phyloP scores from a whole-genome alignment of 1,140 invertebrate genomes.

The Sarcophaga peregrina region DNA sequence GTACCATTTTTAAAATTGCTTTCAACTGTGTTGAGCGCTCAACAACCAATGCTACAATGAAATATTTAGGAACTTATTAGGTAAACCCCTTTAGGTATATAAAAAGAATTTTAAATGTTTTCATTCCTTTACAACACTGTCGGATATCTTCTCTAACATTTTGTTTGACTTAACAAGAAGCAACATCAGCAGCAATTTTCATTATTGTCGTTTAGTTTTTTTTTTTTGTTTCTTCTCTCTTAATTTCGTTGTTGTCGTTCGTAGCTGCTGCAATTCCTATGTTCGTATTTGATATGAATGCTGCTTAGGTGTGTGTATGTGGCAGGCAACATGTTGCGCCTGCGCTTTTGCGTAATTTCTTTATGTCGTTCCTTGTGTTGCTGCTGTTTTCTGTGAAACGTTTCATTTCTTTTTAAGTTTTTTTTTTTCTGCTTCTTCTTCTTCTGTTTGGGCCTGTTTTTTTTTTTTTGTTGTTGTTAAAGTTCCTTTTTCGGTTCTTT shows the following conservation, averaged over 20 bases:
- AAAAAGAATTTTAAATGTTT: too few relatives aligned
- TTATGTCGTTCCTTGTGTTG: slow-evolving; percentile 28
- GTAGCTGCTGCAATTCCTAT: too few relatives aligned
- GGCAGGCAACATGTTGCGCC: slow-evolving; percentile 15
- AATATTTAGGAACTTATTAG: too few relatives aligned
- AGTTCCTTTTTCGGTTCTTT: slow-evolving; percentile 26
- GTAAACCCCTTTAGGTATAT: too few relatives aligned
- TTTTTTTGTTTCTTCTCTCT: neutral
- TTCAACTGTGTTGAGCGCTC: too few relatives aligned
- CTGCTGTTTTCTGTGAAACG: neutral
- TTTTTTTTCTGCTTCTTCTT: neutral
- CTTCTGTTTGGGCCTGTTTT: neutral
- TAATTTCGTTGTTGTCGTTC: too few relatives aligned
- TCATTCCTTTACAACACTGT: too few relatives aligned
- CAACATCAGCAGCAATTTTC: slow-evolving; percentile 25
- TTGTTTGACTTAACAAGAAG: neutral
- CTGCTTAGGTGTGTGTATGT: neutral
- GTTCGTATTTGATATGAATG: neutral
- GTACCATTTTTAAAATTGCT: too few relatives aligned
- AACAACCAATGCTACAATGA: too few relatives aligned
- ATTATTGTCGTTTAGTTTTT: slow-evolving; percentile 23
- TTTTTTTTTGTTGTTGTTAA: neutral
- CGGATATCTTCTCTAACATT: too few relatives aligned
- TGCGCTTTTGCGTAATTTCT: slow-evolving; percentile 26
- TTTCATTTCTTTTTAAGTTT: too few relatives aligned